Evolutionary conservation across 2,113 vertebrate genomes (phyloP).

Genomic region (Octodon degus): DNA sequence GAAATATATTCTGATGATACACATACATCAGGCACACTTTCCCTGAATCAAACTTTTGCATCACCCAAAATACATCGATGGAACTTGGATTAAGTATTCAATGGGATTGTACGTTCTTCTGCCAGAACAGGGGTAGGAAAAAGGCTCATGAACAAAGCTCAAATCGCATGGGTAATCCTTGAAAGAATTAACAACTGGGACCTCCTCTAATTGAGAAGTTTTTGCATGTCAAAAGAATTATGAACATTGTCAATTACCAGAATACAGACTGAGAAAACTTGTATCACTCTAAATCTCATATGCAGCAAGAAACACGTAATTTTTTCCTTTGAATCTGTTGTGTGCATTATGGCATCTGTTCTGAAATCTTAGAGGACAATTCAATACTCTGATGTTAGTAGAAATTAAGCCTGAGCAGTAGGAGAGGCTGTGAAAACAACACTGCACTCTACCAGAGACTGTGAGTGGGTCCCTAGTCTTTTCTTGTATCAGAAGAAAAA

Average conservation of each 20-base stretch:
- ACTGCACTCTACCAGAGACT: too few species aligned
- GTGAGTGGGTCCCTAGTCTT: background rate
- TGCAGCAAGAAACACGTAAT: background rate
- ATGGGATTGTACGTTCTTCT: background rate
- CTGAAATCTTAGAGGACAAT: conserved; percentile 68
- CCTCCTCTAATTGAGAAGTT: too few species aligned
- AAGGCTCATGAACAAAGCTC: too few species aligned
- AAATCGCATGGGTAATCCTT: too few species aligned
- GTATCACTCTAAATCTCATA: conserved; percentile 22
- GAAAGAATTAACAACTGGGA: too few species aligned
- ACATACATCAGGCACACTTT: background rate
- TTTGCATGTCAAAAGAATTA: too few species aligned
- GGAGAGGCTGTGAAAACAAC: background rate
- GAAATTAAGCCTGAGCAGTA: conserved; percentile 68
- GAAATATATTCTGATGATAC: background rate
- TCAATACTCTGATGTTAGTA: conserved; percentile 73
- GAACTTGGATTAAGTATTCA: background rate
- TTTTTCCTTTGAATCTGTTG: background rate
- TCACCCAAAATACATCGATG: background rate
- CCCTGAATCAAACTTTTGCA: background rate
- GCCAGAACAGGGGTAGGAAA: too few species aligned
- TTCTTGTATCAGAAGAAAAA: background rate
- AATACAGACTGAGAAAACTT: background rate
- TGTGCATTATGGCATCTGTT: conserved; percentile 31
- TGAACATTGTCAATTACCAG: background rate